Evolutionary conservation across 1,140 invertebrate species (phyloP), one percentile per base, ranked within the genome.

Genomic region (Eubasilissa regina): DNA sequence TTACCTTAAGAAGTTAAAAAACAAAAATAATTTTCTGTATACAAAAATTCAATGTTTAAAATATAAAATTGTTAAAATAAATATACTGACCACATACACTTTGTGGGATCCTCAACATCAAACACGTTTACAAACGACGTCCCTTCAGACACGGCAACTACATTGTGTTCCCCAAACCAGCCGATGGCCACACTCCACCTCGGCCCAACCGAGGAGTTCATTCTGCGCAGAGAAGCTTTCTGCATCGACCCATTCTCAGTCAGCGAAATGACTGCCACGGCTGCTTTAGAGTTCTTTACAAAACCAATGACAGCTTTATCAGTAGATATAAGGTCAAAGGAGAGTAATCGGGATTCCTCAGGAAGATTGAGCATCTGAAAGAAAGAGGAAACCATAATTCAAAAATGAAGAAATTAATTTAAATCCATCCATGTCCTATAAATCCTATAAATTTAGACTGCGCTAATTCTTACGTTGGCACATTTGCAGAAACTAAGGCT

Each of bases 91-190:
- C 48, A 56, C 10, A 73, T 21, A 19, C 77, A 75, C 8, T 73
- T 74, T n/a, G 55, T 15, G 0, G 68, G 77, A 15, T 79, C 47
- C n/a, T 60, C 19, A 13, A 66, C 72, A 62, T 78, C 72, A 70
- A 82, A 82, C 13, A 82, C 62, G 13, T 72, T 45, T 0, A 80
- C 55, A 62, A 51, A 76, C 55, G 83, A 85, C 4, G 85, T 85
- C 47, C 87, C 87, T 84, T 87, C 87, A 10, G 82, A 83, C 47
- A 89, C 84, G 9, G 87, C 87, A 45, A 85, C 87, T 85, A 84
- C 86, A 82, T 76, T 84, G 12, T 86, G 85, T 48, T 85, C 86
- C 60, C 86, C 84, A 75, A 83, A 86, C 80, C 83, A 85, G 4
- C 87, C 87, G 45, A 88, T 48, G 6, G 87, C 84, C 3, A 88